These are phyloP conservation scores for Phataginus tricuspis DNA, from an alignment of 2,797 vertebrate species.

Conservation along the genomic window DNA sequence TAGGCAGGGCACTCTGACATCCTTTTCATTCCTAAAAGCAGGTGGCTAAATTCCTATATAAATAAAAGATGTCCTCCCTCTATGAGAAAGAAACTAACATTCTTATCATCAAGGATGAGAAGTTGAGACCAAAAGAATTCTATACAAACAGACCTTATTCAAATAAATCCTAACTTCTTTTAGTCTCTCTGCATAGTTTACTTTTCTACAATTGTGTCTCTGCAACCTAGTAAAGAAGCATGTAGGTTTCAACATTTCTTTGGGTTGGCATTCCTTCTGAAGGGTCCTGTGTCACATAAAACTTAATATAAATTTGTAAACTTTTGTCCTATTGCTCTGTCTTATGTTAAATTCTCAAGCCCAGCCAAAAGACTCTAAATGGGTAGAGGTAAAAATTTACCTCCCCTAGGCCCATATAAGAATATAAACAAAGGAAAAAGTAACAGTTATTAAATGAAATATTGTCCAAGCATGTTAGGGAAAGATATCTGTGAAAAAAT, in stretches of 20 bases:
- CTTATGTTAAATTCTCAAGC: background rate
- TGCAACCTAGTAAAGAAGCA: background rate
- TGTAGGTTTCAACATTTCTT: background rate
- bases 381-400: background rate
- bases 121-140: background rate
- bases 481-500: background rate
- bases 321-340: background rate
- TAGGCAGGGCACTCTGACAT: background rate
- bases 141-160: background rate
- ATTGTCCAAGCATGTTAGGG: background rate
- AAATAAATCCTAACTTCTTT: background rate
- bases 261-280: background rate
- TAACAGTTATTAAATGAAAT: constrained; percentile 37
- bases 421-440: background rate
- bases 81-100: background rate
- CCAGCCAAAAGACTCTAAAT: background rate
- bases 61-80: background rate
- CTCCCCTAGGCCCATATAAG: background rate
- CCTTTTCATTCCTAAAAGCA: background rate
- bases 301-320: background rate
- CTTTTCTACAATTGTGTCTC: background rate
- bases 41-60: background rate
- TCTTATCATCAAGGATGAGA: background rate
- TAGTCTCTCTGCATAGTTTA: background rate
- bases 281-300: background rate